Percentiles rank a stretch among this genome's conserved stretches.
phyloP scores from a whole-genome alignment of 1,140 invertebrate species.

The Aleiodes sp. region DNA sequence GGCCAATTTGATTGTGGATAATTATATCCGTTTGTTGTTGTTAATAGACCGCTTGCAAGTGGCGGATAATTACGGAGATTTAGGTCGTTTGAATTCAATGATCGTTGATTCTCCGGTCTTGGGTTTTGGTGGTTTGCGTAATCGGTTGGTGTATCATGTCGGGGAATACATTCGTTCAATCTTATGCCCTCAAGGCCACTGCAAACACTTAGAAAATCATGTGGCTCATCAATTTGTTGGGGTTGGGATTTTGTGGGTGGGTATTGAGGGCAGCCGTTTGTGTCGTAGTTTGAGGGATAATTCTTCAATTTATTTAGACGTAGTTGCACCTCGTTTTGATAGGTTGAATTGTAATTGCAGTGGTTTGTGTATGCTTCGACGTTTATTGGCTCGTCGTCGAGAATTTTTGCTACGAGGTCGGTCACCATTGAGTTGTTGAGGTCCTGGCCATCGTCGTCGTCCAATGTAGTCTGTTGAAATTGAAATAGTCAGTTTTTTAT shows the following conservation, averaged over 20 bases:
- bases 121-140: not conserved
- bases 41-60: not conserved
- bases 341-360: constrained; percentile 50
- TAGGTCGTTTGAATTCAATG: constrained; percentile 8
- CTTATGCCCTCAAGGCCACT: constrained; percentile 17
- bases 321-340: constrained; percentile 25
- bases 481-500: not conserved
- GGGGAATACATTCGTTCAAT: constrained; percentile 19
- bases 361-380: constrained; percentile 56
- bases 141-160: not conserved
- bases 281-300: not conserved
- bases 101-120: constrained; percentile 1
- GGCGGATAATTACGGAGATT: not conserved
- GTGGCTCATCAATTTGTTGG: constrained; percentile 3
- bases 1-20: constrained; percentile 26
- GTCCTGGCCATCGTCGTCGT: constrained; percentile 65
- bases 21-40: constrained; percentile 12
- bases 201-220: constrained; percentile 16
- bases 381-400: constrained; percentile 69
- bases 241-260: not conserved
- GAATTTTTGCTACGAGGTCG: constrained; percentile 72
- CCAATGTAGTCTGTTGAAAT: constrained; percentile 59
- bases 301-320: constrained; percentile 17
- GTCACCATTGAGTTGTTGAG: constrained; percentile 72
- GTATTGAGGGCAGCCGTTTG: not conserved